A percentile compares a stretch with the other conserved stretches of the same genome.
Evolutionary conservation across 2,797 vertebrate genomes (phyloP).

Genomic region (Pogoniulus pusillus): DNA sequence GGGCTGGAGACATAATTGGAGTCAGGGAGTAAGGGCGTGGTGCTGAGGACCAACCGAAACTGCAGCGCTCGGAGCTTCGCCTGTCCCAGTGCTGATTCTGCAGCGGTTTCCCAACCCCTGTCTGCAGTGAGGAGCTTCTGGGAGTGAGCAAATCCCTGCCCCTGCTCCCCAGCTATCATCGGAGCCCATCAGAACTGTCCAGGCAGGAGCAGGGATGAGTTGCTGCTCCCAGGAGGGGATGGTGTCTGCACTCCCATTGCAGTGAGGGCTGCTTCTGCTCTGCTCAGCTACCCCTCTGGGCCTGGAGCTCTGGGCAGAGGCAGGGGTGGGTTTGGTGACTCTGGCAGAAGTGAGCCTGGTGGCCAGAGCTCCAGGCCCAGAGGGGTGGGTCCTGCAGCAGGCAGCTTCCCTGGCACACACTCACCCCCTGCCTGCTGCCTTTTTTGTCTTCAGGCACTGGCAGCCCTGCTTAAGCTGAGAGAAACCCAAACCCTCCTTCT

Average conservation of each 20-base stretch:
- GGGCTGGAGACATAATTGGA: conserved; percentile 32
- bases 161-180: background rate
- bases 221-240: background rate
- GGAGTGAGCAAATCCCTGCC: conserved; percentile 2
- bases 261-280: background rate
- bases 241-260: background rate
- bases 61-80: background rate
- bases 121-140: conserved; percentile 18
- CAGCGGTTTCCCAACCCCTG: conserved; percentile 43
- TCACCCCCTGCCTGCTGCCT: background rate
- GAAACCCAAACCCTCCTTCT: background rate
- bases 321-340: too few species aligned
- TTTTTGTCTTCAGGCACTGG: background rate
- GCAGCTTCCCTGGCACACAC: rapidly evolving
- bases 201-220: background rate
- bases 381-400: background rate
- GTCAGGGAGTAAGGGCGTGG: conserved; percentile 48
- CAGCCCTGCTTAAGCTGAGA: background rate
- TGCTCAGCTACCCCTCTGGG: background rate
- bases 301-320: background rate
- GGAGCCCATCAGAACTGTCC: background rate
- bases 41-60: conserved; percentile 38
- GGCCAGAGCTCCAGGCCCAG: too few species aligned
- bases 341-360: too few species aligned
- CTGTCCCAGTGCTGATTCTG: background rate